These are phyloP conservation scores for Atherinomorus stipes DNA, from an alignment of 2,113 vertebrate species.

Conservation along the genomic window DNA sequence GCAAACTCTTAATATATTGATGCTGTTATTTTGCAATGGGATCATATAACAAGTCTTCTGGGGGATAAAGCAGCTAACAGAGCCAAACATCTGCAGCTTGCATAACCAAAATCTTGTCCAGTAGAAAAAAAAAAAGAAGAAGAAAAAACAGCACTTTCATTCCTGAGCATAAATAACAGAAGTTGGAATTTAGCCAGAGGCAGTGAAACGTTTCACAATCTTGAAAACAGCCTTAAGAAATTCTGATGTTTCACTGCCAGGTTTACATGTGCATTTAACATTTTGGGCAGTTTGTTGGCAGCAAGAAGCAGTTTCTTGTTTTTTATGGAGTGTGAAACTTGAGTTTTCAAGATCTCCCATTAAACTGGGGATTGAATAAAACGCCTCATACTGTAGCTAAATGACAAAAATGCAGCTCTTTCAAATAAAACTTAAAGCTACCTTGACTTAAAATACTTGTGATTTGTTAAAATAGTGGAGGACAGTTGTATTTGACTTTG, in stretches of 20 bases:
- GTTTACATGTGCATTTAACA: slow-evolving; percentile 28
- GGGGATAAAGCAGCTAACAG: slow-evolving; percentile 23
- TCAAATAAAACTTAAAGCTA: slow-evolving; percentile 10
- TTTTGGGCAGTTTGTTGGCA: slow-evolving; percentile 14
- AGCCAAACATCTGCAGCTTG: slow-evolving; percentile 76
- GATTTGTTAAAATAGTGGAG: too few relatives aligned
- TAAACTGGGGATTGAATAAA: slow-evolving; percentile 14
- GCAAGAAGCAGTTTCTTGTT: neutral
- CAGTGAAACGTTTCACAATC: slow-evolving; percentile 46
- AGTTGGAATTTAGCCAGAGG: slow-evolving; percentile 62
- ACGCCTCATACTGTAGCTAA: slow-evolving; percentile 1
- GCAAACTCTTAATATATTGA: slow-evolving; percentile 8
- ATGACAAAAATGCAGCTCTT: slow-evolving; percentile 1
- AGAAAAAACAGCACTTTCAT: slow-evolving; percentile 45
- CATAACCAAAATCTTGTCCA: slow-evolving; percentile 56
- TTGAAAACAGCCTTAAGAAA: slow-evolving; percentile 26
- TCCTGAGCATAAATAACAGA: slow-evolving; percentile 55
- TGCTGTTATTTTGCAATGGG: slow-evolving; percentile 53
- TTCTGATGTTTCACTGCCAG: neutral
- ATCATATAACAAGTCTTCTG: slow-evolving; percentile 41
- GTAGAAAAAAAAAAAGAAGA: neutral
- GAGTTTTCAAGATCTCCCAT: neutral
- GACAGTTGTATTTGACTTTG: too few relatives aligned
- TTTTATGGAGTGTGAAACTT: slow-evolving; percentile 10
- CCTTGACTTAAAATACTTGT: too few relatives aligned